Conservation (phyloP, 2,113 vertebrate species). For the Mirza zaza region DNA sequence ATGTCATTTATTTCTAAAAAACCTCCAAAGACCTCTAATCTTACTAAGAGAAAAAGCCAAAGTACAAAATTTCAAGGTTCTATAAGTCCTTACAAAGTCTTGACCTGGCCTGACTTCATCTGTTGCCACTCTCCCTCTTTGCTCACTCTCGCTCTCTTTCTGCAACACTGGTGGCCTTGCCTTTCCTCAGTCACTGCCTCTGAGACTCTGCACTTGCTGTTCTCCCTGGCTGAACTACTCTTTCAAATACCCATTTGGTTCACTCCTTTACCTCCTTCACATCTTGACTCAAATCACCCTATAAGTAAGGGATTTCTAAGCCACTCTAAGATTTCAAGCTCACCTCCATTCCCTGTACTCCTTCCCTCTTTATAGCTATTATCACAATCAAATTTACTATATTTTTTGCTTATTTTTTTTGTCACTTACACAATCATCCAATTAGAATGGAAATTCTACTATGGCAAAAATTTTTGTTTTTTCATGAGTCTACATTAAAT, state of each 20-base stretch:
- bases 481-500: neutral
- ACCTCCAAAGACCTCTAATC: neutral
- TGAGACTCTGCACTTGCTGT: neutral
- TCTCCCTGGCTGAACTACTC: neutral
- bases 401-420: neutral
- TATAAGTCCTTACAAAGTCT: neutral
- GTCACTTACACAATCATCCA: neutral
- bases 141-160: neutral
- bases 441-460: neutral
- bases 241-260: neutral
- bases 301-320: neutral
- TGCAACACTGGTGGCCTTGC: neutral
- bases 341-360: neutral
- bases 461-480: neutral
- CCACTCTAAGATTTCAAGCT: neutral
- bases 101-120: neutral
- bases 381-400: neutral
- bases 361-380: neutral
- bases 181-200: neutral
- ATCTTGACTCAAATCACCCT: neutral
- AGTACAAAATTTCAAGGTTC: neutral
- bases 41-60: neutral
- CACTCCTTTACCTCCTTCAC: neutral
- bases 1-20: neutral
- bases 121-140: neutral